Evolutionary conservation across 2,113 vertebrate species (phyloP), one percentile per base, ranked within the genome.

Genomic region (Leptosomus discolor): DNA sequence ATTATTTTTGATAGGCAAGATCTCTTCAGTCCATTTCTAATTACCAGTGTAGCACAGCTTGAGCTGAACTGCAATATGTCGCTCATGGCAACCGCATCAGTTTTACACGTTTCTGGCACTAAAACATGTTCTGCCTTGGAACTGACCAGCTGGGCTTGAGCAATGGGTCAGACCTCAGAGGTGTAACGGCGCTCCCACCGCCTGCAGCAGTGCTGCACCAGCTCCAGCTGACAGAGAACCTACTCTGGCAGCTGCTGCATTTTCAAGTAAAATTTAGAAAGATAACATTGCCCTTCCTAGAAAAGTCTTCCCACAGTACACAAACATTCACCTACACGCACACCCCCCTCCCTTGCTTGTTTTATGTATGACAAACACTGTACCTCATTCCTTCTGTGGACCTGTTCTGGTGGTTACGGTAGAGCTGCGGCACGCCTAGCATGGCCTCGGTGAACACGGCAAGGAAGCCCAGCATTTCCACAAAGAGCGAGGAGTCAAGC

Each of bases 331-430:
- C 18, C 26, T 30, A 15, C 16, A 12, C 1, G 6, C 63, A 51
- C 39, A 30, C 34, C n/a, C n/a, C n/a, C n/a, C n/a, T n/a, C n/a
- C 8, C 45, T 41, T 13, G 68, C 0, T 5, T 21, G 46, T 37
- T 60, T 77, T 45, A 30, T 1, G 5, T 1, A 30, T 56, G 68
- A 65, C 41, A 88, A 87, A 48, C 32, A 45, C 20, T 78, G 27
- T 98, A 99, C 99, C 99, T 99, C 99, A 99, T 99, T 94, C 99
- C 99, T 90, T 99, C 99, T 1, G 99, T 99, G 11, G 99, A 99
- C 73, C 98, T 99, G 96, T 99, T 99, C 95, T 98, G 98, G 85
- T 99, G 98, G 97, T 99, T 99, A 70, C 99, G 98, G 97, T 99
- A 99, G 71, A 99, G 99, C 96, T 99, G 99, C 0, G 99, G 99